phyloP scores from a whole-genome alignment of 1,140 invertebrate species.

The Cydia splendana region DNA sequence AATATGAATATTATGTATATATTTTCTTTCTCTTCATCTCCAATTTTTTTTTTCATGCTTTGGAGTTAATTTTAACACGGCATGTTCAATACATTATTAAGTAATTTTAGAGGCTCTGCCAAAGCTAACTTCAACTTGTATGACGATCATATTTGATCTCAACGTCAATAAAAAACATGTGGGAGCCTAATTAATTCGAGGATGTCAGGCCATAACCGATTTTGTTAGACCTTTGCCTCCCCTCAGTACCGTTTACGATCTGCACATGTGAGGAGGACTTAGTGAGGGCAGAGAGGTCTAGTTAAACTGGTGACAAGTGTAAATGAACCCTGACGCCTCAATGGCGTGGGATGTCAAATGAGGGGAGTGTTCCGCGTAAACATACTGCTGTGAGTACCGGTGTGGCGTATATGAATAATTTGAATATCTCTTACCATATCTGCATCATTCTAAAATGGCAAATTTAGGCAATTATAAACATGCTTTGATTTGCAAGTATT shows the following conservation, averaged over 20 bases:
- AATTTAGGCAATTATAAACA: too few species aligned
- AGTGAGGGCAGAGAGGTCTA: constrained; percentile 24
- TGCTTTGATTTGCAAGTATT: too few species aligned
- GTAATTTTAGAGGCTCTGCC: neutral
- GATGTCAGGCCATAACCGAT: constrained; percentile 34
- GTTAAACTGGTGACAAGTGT: constrained; percentile 36
- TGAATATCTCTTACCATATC: neutral
- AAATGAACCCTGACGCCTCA: constrained; percentile 51
- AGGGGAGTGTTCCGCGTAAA: constrained; percentile 38
- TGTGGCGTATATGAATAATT: constrained; percentile 6
- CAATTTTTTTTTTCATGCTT: too few species aligned
- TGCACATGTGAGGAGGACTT: neutral
- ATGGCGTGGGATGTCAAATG: constrained; percentile 48
- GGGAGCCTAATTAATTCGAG: constrained; percentile 48
- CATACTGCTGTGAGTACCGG: neutral
- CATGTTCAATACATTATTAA: neutral
- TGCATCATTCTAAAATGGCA: neutral
- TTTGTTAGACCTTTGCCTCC: constrained; percentile 34
- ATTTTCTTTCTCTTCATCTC: too few species aligned
- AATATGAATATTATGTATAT: too few species aligned
- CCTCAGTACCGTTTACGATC: neutral
- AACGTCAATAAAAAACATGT: constrained; percentile 42
- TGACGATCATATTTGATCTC: constrained; percentile 22
- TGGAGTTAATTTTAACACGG: too few species aligned
- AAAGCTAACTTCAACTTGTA: neutral